Evolutionary conservation across 1,140 invertebrate species (phyloP), one percentile per base, ranked within the genome.

Genomic region (Drosophila truncata): DNA sequence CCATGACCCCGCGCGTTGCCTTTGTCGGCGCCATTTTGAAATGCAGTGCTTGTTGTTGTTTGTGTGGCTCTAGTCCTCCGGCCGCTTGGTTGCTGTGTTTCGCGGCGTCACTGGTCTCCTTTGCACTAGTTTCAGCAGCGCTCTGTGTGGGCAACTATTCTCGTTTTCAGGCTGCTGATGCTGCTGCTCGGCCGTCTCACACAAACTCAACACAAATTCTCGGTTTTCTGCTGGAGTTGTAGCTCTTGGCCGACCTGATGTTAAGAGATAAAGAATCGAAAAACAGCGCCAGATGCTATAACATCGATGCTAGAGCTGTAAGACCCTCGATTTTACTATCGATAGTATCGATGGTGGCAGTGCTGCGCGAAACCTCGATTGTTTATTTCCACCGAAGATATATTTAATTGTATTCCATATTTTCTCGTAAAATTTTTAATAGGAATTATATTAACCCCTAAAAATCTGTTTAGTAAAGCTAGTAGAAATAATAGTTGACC

Each of bases 11-110:
- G 55, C 85, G 79, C 44, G 75, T 79, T 77, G 76, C 83, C 69
- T 92, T 92, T 54, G 82, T 82, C 50, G 91, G 91, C 84, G 91
- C 91, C 91, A 92, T 92, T 92, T 92, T 92, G 80, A 67, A 81
- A 63, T 82, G 47, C 33, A 5, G 62, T n/a, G 44, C 9, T 33
- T 20, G 41, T 65, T 59, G 50, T 62, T 65, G 44, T 59, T 70
- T 42, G 50, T 63, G 49, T 39, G 27, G 16, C 27, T 25, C 37
- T 31, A 37, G 66, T 71, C 67, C 67, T 71, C 47, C 31, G 35
- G 63, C 64, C 63, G 31, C 63, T 42, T 60, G 33, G 41, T 50
- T 75, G 55, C 52, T 25, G 57, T 69, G 54, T 47, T 70, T 44
- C 27, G 25, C 41, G n/a, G 49, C 49, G 62, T 64, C 57, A 37